A percentile compares a stretch with the other conserved stretches of the same genome.
Evolutionary conservation across 2,888 invertebrate genomes (phyloP).

Genomic region (Lasioglossum leucozonium): DNA sequence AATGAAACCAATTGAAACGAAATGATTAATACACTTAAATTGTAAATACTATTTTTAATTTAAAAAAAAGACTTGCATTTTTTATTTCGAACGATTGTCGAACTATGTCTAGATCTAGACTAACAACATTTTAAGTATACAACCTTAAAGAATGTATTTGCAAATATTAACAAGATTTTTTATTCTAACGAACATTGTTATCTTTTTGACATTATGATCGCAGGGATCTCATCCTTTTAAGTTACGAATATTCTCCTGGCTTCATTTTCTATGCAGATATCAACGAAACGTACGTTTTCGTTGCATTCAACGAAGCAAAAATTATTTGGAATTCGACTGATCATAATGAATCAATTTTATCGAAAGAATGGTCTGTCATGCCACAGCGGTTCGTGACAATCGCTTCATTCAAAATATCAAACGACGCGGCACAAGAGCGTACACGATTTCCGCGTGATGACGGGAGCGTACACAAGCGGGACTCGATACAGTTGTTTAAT

Average conservation of each 20-base stretch:
- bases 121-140: no score
- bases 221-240: no score
- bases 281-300: not conserved
- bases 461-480: slow-evolving; percentile 36
- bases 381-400: slow-evolving; percentile 2
- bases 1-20: not conserved
- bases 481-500: slow-evolving; percentile 54
- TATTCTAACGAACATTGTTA: not conserved
- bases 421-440: slow-evolving; percentile 12
- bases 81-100: not conserved
- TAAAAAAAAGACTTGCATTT: no score
- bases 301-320: not conserved
- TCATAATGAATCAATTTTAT: not conserved
- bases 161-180: not conserved
- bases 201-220: not conserved
- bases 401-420: slow-evolving; percentile 35
- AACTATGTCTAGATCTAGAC: not conserved
- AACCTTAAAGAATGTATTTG: not conserved
- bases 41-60: not conserved
- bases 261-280: not conserved
- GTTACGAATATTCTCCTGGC: not conserved
- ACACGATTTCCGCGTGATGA: slow-evolving; percentile 36
- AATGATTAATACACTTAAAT: not conserved
- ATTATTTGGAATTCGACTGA: not conserved
- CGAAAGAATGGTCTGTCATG: no score